A percentile compares a stretch with the other conserved stretches of the same genome.
These are phyloP conservation scores for Hippocampus abdominalis DNA, from an alignment of 2,113 vertebrate species.

Conservation along the genomic window DNA sequence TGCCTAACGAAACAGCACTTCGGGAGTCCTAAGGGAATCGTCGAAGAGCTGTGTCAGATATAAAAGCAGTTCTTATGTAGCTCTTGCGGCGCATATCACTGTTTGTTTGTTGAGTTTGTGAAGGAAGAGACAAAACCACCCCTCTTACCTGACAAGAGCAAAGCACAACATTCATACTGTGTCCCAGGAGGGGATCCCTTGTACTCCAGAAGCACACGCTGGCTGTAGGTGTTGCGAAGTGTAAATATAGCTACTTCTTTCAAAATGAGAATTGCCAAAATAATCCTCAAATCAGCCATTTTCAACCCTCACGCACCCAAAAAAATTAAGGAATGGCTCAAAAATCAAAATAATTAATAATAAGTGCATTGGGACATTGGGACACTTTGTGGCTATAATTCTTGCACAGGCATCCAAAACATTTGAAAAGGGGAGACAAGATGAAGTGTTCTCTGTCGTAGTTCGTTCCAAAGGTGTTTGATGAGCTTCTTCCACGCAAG, in stretches of 20 bases:
- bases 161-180: slow-evolving; percentile 2
- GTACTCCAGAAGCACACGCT: slow-evolving; percentile 20
- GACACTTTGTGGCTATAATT: background rate
- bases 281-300: background rate
- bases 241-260: background rate
- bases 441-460: background rate
- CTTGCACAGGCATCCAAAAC: no score
- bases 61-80: slow-evolving; percentile 2
- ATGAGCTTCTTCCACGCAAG: background rate
- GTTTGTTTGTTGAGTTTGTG: slow-evolving; percentile 20
- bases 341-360: background rate
- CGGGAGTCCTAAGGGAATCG: background rate
- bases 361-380: background rate
- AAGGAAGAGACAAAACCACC: slow-evolving; percentile 14
- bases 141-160: slow-evolving; percentile 5
- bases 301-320: no score
- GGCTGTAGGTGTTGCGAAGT: background rate
- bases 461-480: background rate
- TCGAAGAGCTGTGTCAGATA: background rate
- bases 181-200: slow-evolving; percentile 16
- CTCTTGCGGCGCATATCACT: slow-evolving; percentile 2
- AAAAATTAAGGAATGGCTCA: background rate
- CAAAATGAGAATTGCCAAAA: background rate
- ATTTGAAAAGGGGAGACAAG: background rate
- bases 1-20: slow-evolving; percentile 12